Evolutionary conservation across 2,797 vertebrate genomes (phyloP), one percentile per base, ranked within the genome.

Genomic region (Eulemur mongoz): DNA sequence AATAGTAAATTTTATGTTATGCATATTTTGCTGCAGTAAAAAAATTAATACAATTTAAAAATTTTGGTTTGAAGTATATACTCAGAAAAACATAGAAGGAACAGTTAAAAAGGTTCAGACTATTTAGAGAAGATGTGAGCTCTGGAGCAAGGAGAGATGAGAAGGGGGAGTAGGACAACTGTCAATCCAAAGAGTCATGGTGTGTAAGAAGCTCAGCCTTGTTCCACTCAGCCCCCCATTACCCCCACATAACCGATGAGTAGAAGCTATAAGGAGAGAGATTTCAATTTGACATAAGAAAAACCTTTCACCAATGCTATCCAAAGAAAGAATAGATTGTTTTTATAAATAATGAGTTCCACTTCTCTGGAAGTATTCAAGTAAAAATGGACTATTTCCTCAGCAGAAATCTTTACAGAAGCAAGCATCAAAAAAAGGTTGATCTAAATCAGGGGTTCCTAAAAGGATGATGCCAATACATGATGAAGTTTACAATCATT

Each of bases 361-460:
- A 50, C 73, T 63, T 78, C 75, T 84, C 67, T 88, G 25, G 8
- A 95, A 43, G 23, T 87, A 67, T 59, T 93, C 40, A 91, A 81
- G 65, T 63, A 91, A 43, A 96, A 93, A 83, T 40, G 9, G 73
- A 91, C 93, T 82, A 83, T 54, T 75, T 84, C 50, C 43, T 72
- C 76, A 20, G 27, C 57, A 94, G 54, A 92, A 95, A 61, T 73
- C 40, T 78, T 81, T 69, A 78, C 25, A 78, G 78, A 78, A 94
- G 43, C 52, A 88, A 89, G 45, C 4, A 75, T 50, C 27, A 45
- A 30, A 75, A 54, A 32, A 93, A 63, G 17, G 3, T 1, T 65
- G n/a, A 4, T 87, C 50, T 85, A 70, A 96, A 90, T 73, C 48
- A 79, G 17, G 63, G 30, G 22, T 48, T 91, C 81, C 82, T 90